Evolutionary conservation across 2,888 invertebrate genomes (phyloP).

Genomic region (Pheosia gnoma): DNA sequence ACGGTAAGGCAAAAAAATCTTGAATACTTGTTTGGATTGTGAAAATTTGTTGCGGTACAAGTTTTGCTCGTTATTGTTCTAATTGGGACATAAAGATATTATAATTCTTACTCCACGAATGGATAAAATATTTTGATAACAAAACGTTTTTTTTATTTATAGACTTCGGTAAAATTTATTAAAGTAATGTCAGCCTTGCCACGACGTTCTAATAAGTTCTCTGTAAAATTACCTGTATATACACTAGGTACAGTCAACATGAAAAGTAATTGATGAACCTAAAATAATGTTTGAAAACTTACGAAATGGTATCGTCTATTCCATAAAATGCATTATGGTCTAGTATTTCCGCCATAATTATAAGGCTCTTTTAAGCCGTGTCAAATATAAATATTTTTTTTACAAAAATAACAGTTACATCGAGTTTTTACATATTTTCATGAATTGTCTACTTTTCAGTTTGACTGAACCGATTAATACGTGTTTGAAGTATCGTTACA

Average conservation of each 20-base stretch:
- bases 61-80: too few relatives aligned
- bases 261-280: background rate
- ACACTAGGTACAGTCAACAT: background rate
- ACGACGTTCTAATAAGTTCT: background rate
- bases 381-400: too few relatives aligned
- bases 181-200: constrained; percentile 2
- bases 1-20: background rate
- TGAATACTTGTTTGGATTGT: background rate
- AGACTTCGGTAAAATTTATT: background rate
- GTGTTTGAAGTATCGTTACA: constrained; percentile 12
- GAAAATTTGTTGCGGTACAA: too few relatives aligned
- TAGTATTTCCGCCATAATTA: too few relatives aligned
- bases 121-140: background rate
- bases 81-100: too few relatives aligned
- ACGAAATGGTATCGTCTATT: too few relatives aligned
- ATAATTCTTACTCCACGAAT: too few relatives aligned
- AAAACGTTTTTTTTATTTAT: background rate
- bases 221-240: background rate
- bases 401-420: too few relatives aligned
- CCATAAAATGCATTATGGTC: too few relatives aligned
- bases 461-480: background rate
- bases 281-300: too few relatives aligned
- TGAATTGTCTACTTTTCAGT: background rate
- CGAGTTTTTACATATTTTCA: too few relatives aligned
- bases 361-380: too few relatives aligned